These are phyloP conservation scores for Orthonevra nobilis DNA, from an alignment of 2,888 invertebrate genomes.

Conservation along the genomic window DNA sequence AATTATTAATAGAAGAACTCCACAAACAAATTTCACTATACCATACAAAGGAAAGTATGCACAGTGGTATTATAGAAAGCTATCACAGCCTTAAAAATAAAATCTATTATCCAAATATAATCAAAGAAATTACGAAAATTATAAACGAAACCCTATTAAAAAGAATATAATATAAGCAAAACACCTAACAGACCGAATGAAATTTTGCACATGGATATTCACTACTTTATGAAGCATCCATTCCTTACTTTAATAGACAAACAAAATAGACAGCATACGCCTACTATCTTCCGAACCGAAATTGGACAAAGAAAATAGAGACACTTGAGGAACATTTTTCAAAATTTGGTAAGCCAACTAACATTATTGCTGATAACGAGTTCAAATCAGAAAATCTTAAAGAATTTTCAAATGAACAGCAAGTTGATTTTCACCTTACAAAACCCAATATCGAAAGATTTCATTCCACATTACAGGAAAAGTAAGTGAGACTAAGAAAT, in stretches of 20 bases:
- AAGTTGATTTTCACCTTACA: constrained; percentile 1
- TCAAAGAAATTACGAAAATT: neutral
- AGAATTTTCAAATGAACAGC: constrained; percentile 8
- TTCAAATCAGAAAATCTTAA: constrained; percentile 10
- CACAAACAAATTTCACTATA: too few relatives aligned
- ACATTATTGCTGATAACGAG: constrained; percentile 12
- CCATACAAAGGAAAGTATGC: too few relatives aligned
- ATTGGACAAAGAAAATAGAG: too few relatives aligned
- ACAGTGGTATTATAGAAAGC: too few relatives aligned
- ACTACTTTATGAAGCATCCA: too few relatives aligned
- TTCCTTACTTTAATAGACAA: too few relatives aligned
- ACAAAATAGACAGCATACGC: too few relatives aligned
- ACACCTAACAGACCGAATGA: neutral
- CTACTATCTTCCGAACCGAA: too few relatives aligned
- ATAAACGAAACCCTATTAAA: neutral
- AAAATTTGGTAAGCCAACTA: constrained; percentile 15
- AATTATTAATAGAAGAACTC: too few relatives aligned
- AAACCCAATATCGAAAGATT: constrained; percentile 11
- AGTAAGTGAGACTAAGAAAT: constrained; percentile 11
- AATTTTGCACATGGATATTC: too few relatives aligned
- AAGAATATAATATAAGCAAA: neutral
- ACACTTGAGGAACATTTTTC: constrained; percentile 7
- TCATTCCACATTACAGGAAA: constrained; percentile 8
- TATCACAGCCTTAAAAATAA: too few relatives aligned
- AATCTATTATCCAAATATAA: too few relatives aligned